These are phyloP conservation scores for Scophthalmus maximus DNA, from an alignment of 2,113 vertebrate genomes.

Conservation along the genomic window DNA sequence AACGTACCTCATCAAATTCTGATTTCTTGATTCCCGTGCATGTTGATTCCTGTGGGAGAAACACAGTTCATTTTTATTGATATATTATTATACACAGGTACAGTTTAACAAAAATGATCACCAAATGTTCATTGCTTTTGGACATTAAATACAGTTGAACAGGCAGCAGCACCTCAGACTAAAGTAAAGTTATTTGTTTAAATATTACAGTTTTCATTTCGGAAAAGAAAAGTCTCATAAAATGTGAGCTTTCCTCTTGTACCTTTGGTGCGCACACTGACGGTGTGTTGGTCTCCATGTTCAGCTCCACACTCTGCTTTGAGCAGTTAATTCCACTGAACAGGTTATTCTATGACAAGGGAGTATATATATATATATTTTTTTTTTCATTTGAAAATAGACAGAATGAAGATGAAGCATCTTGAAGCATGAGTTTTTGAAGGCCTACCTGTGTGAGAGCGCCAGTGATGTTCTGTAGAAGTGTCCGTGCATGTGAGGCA, in stretches of 20 bases:
- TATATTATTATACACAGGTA: neutral
- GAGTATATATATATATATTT: neutral
- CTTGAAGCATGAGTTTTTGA: too few relatives aligned
- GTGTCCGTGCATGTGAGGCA: constrained; percentile 25
- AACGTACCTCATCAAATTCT: constrained; percentile 78
- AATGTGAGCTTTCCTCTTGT: neutral
- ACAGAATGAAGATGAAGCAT: too few relatives aligned
- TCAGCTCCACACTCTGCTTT: constrained; percentile 63
- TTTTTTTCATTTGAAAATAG: too few relatives aligned
- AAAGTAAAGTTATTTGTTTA: neutral
- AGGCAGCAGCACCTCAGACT: neutral
- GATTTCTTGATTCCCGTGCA: constrained; percentile 68
- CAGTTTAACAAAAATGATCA: neutral
- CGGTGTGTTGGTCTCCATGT: constrained; percentile 47
- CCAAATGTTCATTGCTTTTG: neutral
- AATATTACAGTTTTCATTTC: neutral
- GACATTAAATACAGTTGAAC: neutral
- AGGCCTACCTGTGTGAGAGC: constrained; percentile 58
- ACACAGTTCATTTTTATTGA: neutral
- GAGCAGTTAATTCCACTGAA: constrained; percentile 77
- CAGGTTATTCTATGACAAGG: constrained; percentile 50
- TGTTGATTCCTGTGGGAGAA: constrained; percentile 67
- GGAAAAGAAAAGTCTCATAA: neutral
- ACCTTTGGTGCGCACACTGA: constrained; percentile 76
- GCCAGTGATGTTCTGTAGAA: constrained; percentile 66